These are phyloP conservation scores for Myotis planiceps DNA, from an alignment of 2,797 vertebrate genomes.

Conservation along the genomic window DNA sequence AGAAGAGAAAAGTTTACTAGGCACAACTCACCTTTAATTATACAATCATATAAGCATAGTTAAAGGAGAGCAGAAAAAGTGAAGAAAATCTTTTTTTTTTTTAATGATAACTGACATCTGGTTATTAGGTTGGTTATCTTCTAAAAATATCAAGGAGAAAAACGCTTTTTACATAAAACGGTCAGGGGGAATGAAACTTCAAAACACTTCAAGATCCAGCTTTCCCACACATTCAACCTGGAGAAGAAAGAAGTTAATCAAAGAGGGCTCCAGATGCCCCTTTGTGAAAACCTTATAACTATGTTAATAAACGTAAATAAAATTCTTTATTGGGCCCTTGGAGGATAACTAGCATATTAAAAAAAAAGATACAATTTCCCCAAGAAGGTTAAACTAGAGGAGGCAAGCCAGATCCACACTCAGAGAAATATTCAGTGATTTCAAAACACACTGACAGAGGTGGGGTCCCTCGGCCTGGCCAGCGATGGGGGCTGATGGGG, in stretches of 20 bases:
- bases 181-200: not conserved
- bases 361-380: not conserved
- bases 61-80: not conserved
- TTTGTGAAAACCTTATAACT: not conserved
- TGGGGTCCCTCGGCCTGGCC: too few relatives aligned
- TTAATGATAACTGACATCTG: not conserved
- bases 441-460: not conserved
- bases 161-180: not conserved
- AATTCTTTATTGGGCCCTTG: not conserved
- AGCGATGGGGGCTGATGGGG: too few relatives aligned
- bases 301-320: not conserved
- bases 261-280: not conserved
- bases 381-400: not conserved
- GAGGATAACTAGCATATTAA: not conserved
- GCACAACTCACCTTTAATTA: not conserved
- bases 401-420: not conserved
- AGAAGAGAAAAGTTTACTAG: not conserved
- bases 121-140: not conserved
- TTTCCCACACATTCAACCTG: not conserved
- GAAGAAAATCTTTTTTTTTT: not conserved
- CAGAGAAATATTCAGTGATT: not conserved
- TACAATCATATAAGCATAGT: not conserved
- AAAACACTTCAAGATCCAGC: not conserved
- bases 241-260: not conserved
- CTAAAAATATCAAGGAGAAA: conserved; percentile 11